These are phyloP conservation scores for Cataglyphis hispanica DNA, from an alignment of 1,140 invertebrate species.

Conservation along the genomic window DNA sequence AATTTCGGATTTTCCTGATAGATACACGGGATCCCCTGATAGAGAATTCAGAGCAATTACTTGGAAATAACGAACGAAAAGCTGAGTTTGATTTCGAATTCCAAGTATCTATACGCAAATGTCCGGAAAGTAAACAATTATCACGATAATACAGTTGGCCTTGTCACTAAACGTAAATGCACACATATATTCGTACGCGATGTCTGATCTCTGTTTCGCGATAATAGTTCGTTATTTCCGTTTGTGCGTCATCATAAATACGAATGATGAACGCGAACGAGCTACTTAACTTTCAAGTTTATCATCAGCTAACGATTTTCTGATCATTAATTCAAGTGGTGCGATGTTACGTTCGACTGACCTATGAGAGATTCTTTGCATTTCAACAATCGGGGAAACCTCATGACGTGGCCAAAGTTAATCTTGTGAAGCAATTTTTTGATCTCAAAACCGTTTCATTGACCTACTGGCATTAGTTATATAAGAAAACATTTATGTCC, in stretches of 20 bases:
- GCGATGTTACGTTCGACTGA: conserved; percentile 12
- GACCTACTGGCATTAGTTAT: not conserved
- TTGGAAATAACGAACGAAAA: conserved; percentile 9
- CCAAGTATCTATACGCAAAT: not conserved
- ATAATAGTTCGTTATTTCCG: conserved; percentile 38
- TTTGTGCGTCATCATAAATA: conserved; percentile 21
- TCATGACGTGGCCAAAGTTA: conserved; percentile 27
- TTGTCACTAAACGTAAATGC: conserved; percentile 19
- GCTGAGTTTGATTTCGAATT: not conserved
- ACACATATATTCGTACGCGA: not conserved
- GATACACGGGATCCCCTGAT: not conserved
- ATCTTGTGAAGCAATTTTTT: conserved; percentile 2
- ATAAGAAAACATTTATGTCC: not conserved
- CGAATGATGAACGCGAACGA: not conserved
- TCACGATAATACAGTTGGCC: conserved; percentile 33
- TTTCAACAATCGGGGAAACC: conserved; percentile 54
- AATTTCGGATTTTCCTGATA: not conserved
- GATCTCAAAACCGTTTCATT: not conserved
- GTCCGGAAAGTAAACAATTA: conserved; percentile 50
- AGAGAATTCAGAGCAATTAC: not conserved
- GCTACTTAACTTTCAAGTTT: not conserved
- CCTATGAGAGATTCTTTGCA: not conserved
- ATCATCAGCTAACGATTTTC: conserved; percentile 1
- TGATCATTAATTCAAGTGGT: conserved; percentile 24
- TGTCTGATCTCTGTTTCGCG: conserved; percentile 20